Evolutionary conservation across 2,797 vertebrate genomes (phyloP).

Genomic region (Mycteria americana): DNA sequence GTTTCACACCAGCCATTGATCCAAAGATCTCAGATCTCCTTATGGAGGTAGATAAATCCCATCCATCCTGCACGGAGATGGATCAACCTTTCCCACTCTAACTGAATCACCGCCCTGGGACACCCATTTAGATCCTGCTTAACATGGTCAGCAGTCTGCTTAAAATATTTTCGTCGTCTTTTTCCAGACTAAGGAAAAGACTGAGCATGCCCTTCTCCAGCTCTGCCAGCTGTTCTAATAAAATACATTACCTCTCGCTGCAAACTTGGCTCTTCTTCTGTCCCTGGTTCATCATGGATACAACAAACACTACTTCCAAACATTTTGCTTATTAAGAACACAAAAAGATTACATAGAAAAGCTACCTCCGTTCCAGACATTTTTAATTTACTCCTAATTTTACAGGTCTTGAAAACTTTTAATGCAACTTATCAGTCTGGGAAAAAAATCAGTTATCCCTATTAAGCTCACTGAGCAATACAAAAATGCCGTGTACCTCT

Average conservation of each 20-base stretch:
- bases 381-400: not conserved
- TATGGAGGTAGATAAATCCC: not conserved
- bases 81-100: not conserved
- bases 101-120: rapidly evolving
- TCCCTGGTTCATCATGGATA: not conserved
- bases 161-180: not conserved
- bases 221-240: not conserved
- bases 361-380: not conserved
- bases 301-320: not conserved
- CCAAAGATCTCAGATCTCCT: not conserved
- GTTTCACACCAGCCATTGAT: not conserved
- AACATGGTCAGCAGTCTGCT: not conserved
- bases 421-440: not conserved
- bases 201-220: not conserved
- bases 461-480: not conserved
- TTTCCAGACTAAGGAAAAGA: not conserved
- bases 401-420: not conserved
- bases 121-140: not conserved
- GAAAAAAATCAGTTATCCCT: not conserved
- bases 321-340: not conserved
- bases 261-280: not conserved
- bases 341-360: not conserved
- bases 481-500: not conserved
- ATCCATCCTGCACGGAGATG: rapidly evolving
- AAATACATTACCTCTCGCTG: not conserved